Evolutionary conservation across 2,113 vertebrate species (phyloP).

Genomic region (Pristiophorus japonicus): DNA sequence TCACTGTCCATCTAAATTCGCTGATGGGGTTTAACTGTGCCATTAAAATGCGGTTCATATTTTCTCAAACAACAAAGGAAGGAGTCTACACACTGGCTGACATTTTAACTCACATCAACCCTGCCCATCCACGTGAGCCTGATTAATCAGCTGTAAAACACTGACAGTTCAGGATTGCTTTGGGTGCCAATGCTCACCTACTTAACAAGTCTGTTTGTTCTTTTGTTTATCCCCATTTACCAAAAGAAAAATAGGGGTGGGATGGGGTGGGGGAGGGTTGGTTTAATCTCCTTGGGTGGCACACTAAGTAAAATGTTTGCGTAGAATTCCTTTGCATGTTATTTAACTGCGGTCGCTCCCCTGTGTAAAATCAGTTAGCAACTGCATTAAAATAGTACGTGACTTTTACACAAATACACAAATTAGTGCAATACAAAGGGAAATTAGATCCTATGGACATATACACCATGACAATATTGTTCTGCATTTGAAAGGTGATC

Average conservation of each 20-base stretch:
- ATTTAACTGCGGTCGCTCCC: neutral
- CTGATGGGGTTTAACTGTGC: constrained; percentile 34
- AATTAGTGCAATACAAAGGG: neutral
- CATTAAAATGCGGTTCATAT: constrained; percentile 37
- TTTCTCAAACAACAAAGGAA: constrained; percentile 28
- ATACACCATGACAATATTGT: neutral
- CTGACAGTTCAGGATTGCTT: constrained; percentile 23
- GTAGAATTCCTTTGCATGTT: neutral
- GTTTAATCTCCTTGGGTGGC: neutral
- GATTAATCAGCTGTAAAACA: constrained; percentile 24
- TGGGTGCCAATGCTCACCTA: neutral
- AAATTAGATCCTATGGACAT: neutral
- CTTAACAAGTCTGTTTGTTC: neutral
- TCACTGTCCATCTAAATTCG: constrained; percentile 29
- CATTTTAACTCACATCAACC: constrained; percentile 21
- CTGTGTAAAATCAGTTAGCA: neutral
- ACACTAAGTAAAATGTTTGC: neutral
- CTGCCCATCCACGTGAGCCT: neutral
- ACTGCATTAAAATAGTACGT: neutral
- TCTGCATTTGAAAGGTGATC: neutral
- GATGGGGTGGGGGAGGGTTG: neutral
- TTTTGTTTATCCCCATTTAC: neutral
- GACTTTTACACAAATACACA: neutral
- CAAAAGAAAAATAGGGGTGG: neutral
- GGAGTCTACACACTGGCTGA: constrained; percentile 19